Base-by-base conservation (phyloP, 2,797 vertebrate species). In the Amblyopsis hoosieri region DNA sequence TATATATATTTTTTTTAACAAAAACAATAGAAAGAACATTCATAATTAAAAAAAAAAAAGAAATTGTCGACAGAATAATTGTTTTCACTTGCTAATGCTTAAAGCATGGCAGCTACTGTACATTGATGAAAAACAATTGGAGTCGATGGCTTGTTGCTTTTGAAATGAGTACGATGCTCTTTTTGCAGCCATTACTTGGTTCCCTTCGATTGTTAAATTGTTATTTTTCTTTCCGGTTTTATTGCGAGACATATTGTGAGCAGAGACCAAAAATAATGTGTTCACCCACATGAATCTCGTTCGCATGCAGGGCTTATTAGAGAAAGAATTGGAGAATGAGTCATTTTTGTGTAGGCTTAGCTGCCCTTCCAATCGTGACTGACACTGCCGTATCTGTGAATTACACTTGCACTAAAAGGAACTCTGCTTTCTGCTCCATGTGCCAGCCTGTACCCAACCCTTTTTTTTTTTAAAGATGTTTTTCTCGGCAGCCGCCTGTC, bases 261-360 rank as follows among this genome's bases (percentile, higher is more conserved):
- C 64, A 71, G 67, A 4, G 14, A 2, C 14, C 49, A 46, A 74
- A 68, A 78, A 71, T 65, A 76, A 62, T 60, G 53, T 45, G 51
- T 17, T 29, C 37, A 71, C 57, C 69, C 48, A 1, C 67, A 49
- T 69, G 57, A 72, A 80, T 76, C 57, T 69, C 29, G 10, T 58
- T 66, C 71, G 66, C 64, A 57, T 62, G 65, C 11, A 3, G 15
- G 58, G 33, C 59, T 75, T 72, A 73, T 81, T 74, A 74, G 57
- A 12, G 46, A 69, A 69, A 54, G 64, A 76, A 68, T 62, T 56
- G 29, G n/a, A 11, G 23, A 61, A 67, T 60, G 63, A 74, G 64
- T 66, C 3, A 1, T 80, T 47, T n/a, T 48, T 48, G 11, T 13
- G 11, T n/a, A 48, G 46, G 46, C 33, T 37, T 48, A n/a, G 46